Base-by-base conservation (phyloP, 2,797 vertebrate genomes). In the Melanogrammus aeglefinus region DNA sequence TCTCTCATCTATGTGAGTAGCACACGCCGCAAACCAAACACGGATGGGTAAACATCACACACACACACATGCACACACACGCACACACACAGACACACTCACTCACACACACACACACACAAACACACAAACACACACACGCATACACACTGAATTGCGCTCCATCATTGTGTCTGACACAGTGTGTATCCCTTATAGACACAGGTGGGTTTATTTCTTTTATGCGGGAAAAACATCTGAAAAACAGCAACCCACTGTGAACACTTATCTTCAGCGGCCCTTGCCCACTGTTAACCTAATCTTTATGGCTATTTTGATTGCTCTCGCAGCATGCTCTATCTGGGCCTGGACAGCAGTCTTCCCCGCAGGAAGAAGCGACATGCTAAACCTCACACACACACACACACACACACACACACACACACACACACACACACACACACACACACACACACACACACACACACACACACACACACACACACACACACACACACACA, bases 301-400 rank as follows among this genome's bases (percentile, higher is more conserved):
- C 90, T 93, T 92, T 93, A 92, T 93, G 91, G 92, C 92, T 92
- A 92, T 91, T 92, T 90, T 88, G 84, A 90, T 91, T 89, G 89
- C 87, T 94, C 92, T 90, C 92, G 88, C 91, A 93, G 91, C 92
- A 92, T 88, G 91, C 82, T 81, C 47, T 86, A 88, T 90, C 90
- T 92, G 89, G 90, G 89, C 89, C 87, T 83, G 85, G 89, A 92
- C 89, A 90, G 90, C 86, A 84, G 86, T 88, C 84, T 85, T 84
- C 86, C 3, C 90, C 89, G 88, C 88, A 86, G 90, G 90, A 86
- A 88, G 89, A 75, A 69, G 75, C 57, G 14, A 70, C 16, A 18
- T 27, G 66, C 66, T 31, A 29, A 29, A 70, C 44, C 75, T 80
- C 75, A 71, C 35, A 41, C 51, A 72, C 79, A 84, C 84, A 63